phyloP scores from a whole-genome alignment of 1,140 invertebrate genomes.

The Homarus americanus region DNA sequence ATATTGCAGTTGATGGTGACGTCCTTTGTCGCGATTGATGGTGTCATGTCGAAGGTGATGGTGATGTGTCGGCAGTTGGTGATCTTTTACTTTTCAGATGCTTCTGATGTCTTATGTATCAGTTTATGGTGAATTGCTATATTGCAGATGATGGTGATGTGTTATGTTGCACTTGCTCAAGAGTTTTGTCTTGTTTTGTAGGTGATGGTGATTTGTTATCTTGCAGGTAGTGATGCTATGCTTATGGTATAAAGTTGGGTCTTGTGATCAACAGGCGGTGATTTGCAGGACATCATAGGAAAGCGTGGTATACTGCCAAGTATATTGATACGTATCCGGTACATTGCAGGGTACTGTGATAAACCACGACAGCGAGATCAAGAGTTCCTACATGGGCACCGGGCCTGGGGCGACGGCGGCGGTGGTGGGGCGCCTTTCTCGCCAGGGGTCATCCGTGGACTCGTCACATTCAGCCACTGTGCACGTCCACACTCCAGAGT shows the following conservation, averaged over 20 bases:
- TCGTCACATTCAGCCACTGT: constrained; percentile 73
- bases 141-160: neutral
- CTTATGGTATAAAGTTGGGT: neutral
- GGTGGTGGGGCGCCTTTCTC: constrained; percentile 73
- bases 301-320: constrained; percentile 12
- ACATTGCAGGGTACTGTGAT: constrained; percentile 72
- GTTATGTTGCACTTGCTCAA: neutral
- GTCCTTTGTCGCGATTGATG: neutral
- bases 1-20: neutral
- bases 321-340: constrained; percentile 42
- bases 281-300: constrained; percentile 3
- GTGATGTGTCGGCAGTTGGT: neutral
- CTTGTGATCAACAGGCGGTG: neutral
- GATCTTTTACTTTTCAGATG: neutral
- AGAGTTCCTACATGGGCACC: constrained; percentile 68
- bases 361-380: constrained; percentile 74
- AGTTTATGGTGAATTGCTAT: neutral
- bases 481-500: constrained; percentile 75
- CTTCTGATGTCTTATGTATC: neutral
- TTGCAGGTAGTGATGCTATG: neutral
- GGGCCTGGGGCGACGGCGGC: constrained; percentile 52
- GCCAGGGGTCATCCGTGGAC: constrained; percentile 75
- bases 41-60: constrained; percentile 3
- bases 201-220: neutral
- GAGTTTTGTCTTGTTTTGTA: neutral